Evolutionary conservation across 92 coral and sea anemone genomes (phyloP).

Genomic region (Nematostella vectensis): DNA sequence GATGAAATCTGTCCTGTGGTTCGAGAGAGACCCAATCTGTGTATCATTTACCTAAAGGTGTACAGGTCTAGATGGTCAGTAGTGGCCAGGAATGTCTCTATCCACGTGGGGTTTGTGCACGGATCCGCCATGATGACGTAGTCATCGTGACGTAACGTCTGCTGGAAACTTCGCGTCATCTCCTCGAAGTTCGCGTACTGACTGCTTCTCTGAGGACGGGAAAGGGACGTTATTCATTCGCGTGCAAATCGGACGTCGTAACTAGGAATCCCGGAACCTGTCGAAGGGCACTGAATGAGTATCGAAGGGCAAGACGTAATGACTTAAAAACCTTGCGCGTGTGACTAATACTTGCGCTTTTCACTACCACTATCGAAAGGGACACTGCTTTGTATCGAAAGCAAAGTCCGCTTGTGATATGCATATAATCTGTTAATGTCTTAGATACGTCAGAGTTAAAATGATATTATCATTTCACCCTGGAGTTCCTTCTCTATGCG

Average conservation of each 20-base stretch:
- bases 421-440: too few species aligned
- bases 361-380: too few species aligned
- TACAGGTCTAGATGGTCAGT: slow-evolving; percentile 88
- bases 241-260: background rate
- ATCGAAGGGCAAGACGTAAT: background rate
- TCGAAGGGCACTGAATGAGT: background rate
- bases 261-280: background rate
- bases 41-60: slow-evolving; percentile 86
- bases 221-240: background rate
- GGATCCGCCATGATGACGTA: slow-evolving; percentile 94
- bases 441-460: too few species aligned
- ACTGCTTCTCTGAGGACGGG: slow-evolving; percentile 63
- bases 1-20: too few species aligned
- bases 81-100: slow-evolving; percentile 81
- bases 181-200: slow-evolving; percentile 93
- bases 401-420: too few species aligned
- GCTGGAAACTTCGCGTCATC: slow-evolving; percentile 80
- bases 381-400: too few species aligned
- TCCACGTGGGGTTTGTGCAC: slow-evolving; percentile 84
- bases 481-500: too few species aligned
- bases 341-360: too few species aligned
- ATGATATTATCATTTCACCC: too few species aligned
- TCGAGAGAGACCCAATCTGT: too few species aligned
- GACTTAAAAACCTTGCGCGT: background rate
- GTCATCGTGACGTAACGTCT: slow-evolving; percentile 86